phyloP scores from a whole-genome alignment of 2,113 vertebrate species.

The Leucoraja erinaceus region DNA sequence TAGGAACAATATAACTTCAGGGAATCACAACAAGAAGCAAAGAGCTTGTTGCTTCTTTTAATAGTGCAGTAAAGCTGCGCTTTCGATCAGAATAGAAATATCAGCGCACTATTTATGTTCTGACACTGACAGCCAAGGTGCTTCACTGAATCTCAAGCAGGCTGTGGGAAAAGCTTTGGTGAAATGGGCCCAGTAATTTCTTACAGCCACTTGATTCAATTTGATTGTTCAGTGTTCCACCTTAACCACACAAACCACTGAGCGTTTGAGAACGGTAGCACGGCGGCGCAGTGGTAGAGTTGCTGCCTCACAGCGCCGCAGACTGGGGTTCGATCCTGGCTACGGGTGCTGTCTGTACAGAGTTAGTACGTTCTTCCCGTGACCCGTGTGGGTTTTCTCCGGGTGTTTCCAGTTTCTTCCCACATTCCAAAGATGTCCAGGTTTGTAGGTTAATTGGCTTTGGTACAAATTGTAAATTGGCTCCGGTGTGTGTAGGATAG shows the following conservation, averaged over 20 bases:
- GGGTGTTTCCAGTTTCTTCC: no score
- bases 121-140: not conserved
- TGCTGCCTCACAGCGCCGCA: no score
- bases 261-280: no score
- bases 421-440: no score
- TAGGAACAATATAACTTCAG: conserved; percentile 28
- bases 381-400: no score
- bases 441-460: no score
- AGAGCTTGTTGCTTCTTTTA: conserved; percentile 25
- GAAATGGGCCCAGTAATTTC: not conserved
- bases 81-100: conserved; percentile 29
- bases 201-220: not conserved
- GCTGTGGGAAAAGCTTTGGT: not conserved
- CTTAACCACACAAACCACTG: not conserved
- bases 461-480: no score
- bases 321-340: no score
- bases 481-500: no score
- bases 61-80: conserved; percentile 18
- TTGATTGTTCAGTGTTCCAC: not conserved
- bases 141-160: not conserved
- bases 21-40: conserved; percentile 4
- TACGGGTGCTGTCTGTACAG: no score
- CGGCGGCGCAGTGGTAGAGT: no score
- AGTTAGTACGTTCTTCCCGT: no score
- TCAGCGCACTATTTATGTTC: conserved; percentile 8